These are phyloP conservation scores for Poeciliopsis gracilis DNA, from an alignment of 2,797 vertebrate species.

Conservation along the genomic window DNA sequence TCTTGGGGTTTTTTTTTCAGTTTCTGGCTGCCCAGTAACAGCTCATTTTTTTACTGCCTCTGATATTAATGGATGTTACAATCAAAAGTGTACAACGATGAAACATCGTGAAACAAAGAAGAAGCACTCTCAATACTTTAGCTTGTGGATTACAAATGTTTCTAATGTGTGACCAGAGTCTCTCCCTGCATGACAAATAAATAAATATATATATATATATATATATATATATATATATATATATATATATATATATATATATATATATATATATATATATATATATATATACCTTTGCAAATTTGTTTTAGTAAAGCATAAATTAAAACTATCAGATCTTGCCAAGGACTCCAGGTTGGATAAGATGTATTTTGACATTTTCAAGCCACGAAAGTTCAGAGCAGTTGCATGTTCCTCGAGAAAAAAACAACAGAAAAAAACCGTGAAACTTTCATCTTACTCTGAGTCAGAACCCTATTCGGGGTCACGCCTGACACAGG, in stretches of 20 bases:
- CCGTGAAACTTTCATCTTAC: slow-evolving; percentile 3
- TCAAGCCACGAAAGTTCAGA: slow-evolving; percentile 23
- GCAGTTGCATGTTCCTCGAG: not conserved
- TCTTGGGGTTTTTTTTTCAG: too few relatives aligned
- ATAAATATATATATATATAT: too few relatives aligned
- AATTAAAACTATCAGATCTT: not conserved
- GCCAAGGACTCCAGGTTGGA: too few relatives aligned
- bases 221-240: too few relatives aligned
- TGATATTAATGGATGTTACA: not conserved
- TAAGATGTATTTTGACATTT: slow-evolving; percentile 22
- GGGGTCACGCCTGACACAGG: slow-evolving; percentile 41
- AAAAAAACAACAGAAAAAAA: not conserved
- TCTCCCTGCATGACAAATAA: not conserved
- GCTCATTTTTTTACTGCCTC: not conserved
- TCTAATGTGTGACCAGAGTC: not conserved
- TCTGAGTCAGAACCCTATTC: slow-evolving; percentile 15
- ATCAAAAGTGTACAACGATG: not conserved
- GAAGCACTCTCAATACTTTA: not conserved
- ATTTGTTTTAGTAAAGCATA: too few relatives aligned
- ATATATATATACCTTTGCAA: too few relatives aligned
- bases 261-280: too few relatives aligned
- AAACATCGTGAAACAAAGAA: not conserved
- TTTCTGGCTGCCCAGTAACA: not conserved
- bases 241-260: too few relatives aligned
- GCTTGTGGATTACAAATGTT: slow-evolving; percentile 19